phyloP scores from a whole-genome alignment of 1,140 invertebrate genomes.

The Tetramorium parvispinum region DNA sequence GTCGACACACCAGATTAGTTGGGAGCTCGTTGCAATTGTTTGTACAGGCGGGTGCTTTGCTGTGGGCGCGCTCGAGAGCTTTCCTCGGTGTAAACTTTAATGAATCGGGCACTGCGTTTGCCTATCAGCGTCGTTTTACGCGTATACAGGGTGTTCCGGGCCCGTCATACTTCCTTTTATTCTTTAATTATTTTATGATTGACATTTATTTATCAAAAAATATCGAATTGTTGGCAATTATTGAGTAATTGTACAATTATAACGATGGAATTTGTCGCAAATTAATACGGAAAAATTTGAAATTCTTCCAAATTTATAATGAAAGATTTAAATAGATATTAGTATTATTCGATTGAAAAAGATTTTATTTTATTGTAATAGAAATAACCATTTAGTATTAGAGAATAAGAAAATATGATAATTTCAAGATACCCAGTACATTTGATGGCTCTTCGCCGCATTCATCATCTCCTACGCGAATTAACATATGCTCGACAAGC shows the following conservation, averaged over 20 bases:
- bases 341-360: neutral
- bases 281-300: neutral
- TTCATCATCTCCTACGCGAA: slow-evolving; percentile 44
- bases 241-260: neutral
- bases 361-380: neutral
- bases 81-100: slow-evolving; percentile 68
- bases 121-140: slow-evolving; percentile 56
- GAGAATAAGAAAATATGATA: neutral
- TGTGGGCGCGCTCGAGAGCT: slow-evolving; percentile 56
- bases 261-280: neutral
- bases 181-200: neutral
- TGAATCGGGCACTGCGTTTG: slow-evolving; percentile 55
- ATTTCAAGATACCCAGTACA: slow-evolving; percentile 39
- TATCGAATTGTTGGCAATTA: neutral
- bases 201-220: neutral
- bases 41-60: slow-evolving; percentile 63
- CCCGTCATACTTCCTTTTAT: neutral
- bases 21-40: slow-evolving; percentile 69
- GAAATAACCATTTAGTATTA: neutral
- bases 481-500: slow-evolving; percentile 48
- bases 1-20: slow-evolving; percentile 66
- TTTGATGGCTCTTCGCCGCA: neutral
- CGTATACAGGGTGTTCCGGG: slow-evolving; percentile 24
- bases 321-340: neutral
- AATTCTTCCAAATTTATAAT: neutral